Evolutionary conservation across 2,113 vertebrate genomes (phyloP).

Genomic region (Triplophysa siluroides): DNA sequence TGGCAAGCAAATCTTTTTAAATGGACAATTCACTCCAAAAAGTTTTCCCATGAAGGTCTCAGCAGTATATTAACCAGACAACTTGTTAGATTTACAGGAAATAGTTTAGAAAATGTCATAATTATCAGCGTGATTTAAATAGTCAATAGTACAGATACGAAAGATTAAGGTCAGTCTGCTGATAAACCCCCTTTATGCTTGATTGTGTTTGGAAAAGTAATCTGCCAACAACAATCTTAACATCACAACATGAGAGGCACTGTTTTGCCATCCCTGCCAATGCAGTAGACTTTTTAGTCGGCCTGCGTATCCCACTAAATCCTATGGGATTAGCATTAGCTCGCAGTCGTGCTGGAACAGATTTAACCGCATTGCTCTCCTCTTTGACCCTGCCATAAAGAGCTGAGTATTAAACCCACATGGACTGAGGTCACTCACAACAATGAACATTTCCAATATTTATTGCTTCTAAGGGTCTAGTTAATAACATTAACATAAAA

Average conservation of each 20-base stretch:
- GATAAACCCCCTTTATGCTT: neutral
- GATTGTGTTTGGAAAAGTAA: neutral
- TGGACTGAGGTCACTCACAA: constrained; percentile 21
- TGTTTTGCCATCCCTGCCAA: neutral
- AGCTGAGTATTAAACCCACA: constrained; percentile 29
- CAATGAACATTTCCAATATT: neutral
- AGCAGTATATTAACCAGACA: neutral
- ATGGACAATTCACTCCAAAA: too few relatives aligned
- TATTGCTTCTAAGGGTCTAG: neutral
- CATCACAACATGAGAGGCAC: neutral
- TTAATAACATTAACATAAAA: neutral
- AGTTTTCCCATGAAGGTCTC: neutral
- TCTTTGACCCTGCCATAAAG: constrained; percentile 25
- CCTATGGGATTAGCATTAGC: constrained; percentile 41
- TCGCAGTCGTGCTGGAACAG: constrained; percentile 24
- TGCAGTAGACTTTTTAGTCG: constrained; percentile 1
- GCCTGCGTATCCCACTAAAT: constrained; percentile 34
- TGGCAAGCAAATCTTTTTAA: too few relatives aligned
- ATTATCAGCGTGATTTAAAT: neutral
- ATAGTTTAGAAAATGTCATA: neutral
- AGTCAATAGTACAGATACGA: neutral
- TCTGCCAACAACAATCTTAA: constrained; percentile 18
- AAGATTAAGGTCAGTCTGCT: neutral
- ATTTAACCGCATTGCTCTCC: constrained; percentile 47
- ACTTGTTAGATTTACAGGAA: neutral